Evolutionary conservation across 2,797 vertebrate species (phyloP).

Genomic region (Leucoraja ocellata): DNA sequence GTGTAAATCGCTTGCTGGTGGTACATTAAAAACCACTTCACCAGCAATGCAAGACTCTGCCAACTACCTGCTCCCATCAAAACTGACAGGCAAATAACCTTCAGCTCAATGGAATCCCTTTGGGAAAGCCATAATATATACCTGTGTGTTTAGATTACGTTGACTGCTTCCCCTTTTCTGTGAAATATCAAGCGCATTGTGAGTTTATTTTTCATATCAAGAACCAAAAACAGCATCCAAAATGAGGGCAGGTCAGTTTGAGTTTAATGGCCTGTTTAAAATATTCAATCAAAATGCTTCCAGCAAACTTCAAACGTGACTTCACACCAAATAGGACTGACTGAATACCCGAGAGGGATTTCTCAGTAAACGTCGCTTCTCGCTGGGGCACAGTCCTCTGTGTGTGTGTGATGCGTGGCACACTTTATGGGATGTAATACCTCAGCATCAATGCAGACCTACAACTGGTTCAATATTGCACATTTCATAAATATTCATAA

Average conservation of each 20-base stretch:
- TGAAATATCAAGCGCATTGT: background rate
- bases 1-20: slow-evolving; percentile 13
- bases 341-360: background rate
- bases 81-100: slow-evolving; percentile 35
- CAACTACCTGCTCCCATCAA: slow-evolving; percentile 20
- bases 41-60: background rate
- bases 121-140: slow-evolving; percentile 30
- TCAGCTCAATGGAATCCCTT: background rate
- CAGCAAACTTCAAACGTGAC: background rate
- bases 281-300: slow-evolving; percentile 27
- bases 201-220: no score
- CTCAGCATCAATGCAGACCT: background rate
- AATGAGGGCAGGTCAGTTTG: background rate
- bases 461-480: background rate
- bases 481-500: background rate
- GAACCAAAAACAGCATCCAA: background rate
- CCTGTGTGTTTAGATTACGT: slow-evolving; percentile 28
- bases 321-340: slow-evolving; percentile 4
- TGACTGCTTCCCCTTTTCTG: slow-evolving; percentile 6
- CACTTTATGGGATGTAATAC: background rate
- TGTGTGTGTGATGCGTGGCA: background rate
- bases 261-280: slow-evolving; percentile 23
- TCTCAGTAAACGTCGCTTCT: background rate
- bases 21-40: background rate
- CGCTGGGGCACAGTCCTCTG: background rate